Evolutionary conservation across 2,888 invertebrate genomes (phyloP).

Genomic region (Caenorhabditis sp.): DNA sequence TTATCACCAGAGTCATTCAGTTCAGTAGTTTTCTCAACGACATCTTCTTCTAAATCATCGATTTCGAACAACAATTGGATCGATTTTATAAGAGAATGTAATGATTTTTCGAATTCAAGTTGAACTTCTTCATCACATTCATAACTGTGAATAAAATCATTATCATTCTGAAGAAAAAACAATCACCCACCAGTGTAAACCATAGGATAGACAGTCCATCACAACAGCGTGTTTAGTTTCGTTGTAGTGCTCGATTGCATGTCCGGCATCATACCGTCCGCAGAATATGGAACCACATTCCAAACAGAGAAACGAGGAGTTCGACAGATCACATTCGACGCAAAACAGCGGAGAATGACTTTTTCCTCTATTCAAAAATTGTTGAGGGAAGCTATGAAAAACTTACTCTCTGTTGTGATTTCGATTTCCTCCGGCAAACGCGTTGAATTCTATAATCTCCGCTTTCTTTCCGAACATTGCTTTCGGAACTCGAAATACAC

Average conservation of each 20-base stretch:
- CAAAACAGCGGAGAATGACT: constrained; percentile 19
- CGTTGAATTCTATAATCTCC: constrained; percentile 15
- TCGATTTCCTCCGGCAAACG: constrained; percentile 19
- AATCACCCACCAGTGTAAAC: constrained; percentile 79
- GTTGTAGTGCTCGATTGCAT: constrained; percentile 80
- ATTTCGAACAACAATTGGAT: constrained; percentile 74
- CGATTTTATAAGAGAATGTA: constrained; percentile 66
- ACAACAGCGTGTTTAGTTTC: constrained; percentile 79
- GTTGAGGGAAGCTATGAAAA: too few species aligned
- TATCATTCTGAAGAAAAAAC: background rate
- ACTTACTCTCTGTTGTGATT: constrained; percentile 13
- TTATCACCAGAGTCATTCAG: background rate
- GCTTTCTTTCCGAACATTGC: constrained; percentile 29
- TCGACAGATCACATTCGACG: constrained; percentile 43
- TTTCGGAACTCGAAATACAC: constrained; percentile 22
- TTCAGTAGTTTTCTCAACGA: background rate
- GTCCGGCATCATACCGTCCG: constrained; percentile 81
- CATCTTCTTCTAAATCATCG: constrained; percentile 23
- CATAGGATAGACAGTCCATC: constrained; percentile 81
- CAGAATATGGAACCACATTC: constrained; percentile 81
- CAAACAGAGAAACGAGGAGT: constrained; percentile 79
- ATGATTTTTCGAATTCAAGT: constrained; percentile 59
- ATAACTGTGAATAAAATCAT: constrained; percentile 75
- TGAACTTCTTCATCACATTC: constrained; percentile 82
- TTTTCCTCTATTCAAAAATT: background rate